Evolutionary conservation across 2,113 vertebrate species (phyloP).

Genomic region (Thunnus thynnus): DNA sequence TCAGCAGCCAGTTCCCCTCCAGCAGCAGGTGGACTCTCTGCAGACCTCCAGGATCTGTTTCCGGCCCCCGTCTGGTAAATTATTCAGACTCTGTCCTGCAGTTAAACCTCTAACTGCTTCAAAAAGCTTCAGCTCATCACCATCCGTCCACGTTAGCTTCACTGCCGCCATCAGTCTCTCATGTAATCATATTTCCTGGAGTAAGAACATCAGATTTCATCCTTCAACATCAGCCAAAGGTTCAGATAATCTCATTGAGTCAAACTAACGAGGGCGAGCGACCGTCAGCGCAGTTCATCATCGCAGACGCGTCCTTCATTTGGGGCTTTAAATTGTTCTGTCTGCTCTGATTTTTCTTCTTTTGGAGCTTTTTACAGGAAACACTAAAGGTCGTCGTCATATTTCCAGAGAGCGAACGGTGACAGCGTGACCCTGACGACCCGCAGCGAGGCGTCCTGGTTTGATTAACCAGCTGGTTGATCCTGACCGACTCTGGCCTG

Average conservation of each 20-base stretch:
- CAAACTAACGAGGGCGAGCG: conserved; percentile 15
- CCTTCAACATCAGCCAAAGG: conserved; percentile 46
- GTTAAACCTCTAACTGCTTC: conserved; percentile 44
- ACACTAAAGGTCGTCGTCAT: conserved; percentile 25
- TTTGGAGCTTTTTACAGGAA: conserved; percentile 45
- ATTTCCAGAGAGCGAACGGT: conserved; percentile 5
- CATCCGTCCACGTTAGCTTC: conserved; percentile 59
- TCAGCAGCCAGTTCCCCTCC: not conserved
- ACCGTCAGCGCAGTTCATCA: conserved; percentile 31
- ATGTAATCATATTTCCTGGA: conserved; percentile 59
- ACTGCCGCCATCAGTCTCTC: conserved; percentile 34
- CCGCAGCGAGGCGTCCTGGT: not conserved
- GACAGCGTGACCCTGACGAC: conserved; percentile 1
- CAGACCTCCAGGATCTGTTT: conserved; percentile 26
- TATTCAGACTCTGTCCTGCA: conserved; percentile 51
- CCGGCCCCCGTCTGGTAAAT: conserved; percentile 24
- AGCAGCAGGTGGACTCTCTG: conserved; percentile 34
- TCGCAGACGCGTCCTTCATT: conserved; percentile 25
- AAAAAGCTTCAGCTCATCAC: conserved; percentile 59
- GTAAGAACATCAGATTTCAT: conserved; percentile 48
- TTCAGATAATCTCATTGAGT: conserved; percentile 61
- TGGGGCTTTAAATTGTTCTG: conserved; percentile 12
- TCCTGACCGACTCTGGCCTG: conserved; percentile 9
- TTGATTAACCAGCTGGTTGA: conserved; percentile 19
- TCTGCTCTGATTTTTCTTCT: conserved; percentile 7